Percentiles rank a stretch among this genome's conserved stretches.
These are phyloP conservation scores for Drosophila gunungcola DNA, from an alignment of 1,140 invertebrate species.

Conservation along the genomic window DNA sequence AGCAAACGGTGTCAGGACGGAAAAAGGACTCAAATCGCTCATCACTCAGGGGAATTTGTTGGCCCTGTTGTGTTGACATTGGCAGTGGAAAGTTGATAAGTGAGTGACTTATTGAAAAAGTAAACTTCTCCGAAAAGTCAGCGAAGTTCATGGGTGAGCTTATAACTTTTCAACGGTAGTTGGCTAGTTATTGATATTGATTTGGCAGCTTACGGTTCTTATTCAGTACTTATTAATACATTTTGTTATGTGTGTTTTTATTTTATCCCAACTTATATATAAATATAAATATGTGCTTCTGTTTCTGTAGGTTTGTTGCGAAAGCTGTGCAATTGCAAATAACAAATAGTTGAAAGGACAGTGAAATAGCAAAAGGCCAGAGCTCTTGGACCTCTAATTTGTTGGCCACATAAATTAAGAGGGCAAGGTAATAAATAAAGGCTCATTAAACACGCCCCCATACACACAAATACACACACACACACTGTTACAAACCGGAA, in stretches of 20 bases:
- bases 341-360: slow-evolving; percentile 62
- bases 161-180: neutral
- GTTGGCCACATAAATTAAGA: slow-evolving; percentile 79
- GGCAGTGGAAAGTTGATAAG: slow-evolving; percentile 38
- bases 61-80: slow-evolving; percentile 18
- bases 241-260: neutral
- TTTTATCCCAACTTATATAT: no score
- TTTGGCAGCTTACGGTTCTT: neutral
- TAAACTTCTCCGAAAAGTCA: slow-evolving; percentile 1
- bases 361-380: slow-evolving; percentile 42
- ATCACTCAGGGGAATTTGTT: slow-evolving; percentile 8
- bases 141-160: slow-evolving; percentile 12
- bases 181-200: neutral
- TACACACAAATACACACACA: slow-evolving; percentile 8
- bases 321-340: slow-evolving; percentile 49
- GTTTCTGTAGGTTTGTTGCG: slow-evolving; percentile 22
- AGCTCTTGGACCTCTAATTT: slow-evolving; percentile 63
- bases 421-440: slow-evolving; percentile 75
- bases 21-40: slow-evolving; percentile 9
- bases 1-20: neutral
- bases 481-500: slow-evolving; percentile 2
- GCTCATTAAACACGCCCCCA: slow-evolving; percentile 67
- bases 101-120: slow-evolving; percentile 46
- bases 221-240: neutral
- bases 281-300: neutral